These are phyloP conservation scores for Chelonus formosanus DNA, from an alignment of 2,888 invertebrate species.

Conservation along the genomic window DNA sequence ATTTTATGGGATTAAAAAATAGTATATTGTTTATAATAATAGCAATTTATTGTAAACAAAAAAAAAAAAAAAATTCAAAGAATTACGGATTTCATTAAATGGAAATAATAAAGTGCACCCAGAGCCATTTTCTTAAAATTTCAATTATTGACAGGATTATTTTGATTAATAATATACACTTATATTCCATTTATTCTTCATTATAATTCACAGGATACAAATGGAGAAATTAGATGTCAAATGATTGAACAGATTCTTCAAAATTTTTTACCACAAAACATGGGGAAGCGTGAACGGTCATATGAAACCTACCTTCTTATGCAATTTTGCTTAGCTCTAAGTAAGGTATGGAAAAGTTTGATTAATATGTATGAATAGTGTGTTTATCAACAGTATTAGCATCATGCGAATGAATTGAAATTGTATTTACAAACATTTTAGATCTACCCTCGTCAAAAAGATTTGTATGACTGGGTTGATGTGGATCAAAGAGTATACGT, in stretches of 20 bases:
- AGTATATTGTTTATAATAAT: too few species aligned
- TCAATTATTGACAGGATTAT: not conserved
- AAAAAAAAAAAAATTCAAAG: too few species aligned
- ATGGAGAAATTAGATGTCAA: conserved; percentile 60
- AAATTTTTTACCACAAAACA: conserved; percentile 61
- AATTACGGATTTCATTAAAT: too few species aligned
- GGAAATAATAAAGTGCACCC: too few species aligned
- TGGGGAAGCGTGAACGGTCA: conserved; percentile 59
- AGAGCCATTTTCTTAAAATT: too few species aligned
- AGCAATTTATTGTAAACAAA: too few species aligned
- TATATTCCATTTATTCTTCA: conserved; percentile 3
- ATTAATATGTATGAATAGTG: not conserved
- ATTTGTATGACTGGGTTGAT: conserved; percentile 62
- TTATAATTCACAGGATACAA: conserved; percentile 53
- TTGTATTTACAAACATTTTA: conserved; percentile 38
- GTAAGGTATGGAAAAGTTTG: conserved; percentile 54
- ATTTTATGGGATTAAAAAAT: too few species aligned
- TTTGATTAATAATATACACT: not conserved
- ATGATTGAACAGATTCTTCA: conserved; percentile 61
- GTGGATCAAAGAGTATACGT: conserved; percentile 63
- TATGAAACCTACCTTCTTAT: conserved; percentile 63
- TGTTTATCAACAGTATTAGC: not conserved
- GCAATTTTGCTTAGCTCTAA: conserved; percentile 63
- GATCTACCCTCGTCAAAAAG: conserved; percentile 64
- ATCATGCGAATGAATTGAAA: not conserved